These are phyloP conservation scores for Sebastes cheni DNA, from an alignment of 2,797 vertebrate species.

Conservation along the genomic window DNA sequence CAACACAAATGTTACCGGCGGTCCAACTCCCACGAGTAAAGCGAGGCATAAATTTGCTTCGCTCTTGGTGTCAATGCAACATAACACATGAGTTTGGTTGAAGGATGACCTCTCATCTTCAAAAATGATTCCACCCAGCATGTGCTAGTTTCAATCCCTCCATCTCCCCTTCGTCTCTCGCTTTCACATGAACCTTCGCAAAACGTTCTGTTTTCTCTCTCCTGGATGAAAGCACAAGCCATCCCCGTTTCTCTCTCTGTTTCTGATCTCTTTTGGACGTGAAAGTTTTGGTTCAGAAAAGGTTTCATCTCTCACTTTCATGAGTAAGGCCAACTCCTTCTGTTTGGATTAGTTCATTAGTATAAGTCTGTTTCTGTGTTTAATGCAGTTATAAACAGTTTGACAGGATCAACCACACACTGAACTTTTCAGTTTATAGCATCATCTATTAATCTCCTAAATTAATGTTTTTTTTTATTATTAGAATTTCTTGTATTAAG, in stretches of 20 bases:
- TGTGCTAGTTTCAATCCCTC: constrained; percentile 83
- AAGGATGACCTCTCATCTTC: neutral
- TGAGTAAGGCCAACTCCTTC: neutral
- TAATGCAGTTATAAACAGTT: neutral
- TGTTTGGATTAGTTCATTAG: neutral
- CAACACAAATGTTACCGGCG: too few relatives aligned
- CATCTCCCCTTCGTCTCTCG: constrained; percentile 16
- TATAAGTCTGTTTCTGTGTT: neutral
- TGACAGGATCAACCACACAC: neutral
- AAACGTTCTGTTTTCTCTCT: constrained; percentile 24
- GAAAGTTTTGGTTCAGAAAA: constrained; percentile 54
- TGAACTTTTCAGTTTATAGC: neutral
- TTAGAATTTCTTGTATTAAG: neutral
- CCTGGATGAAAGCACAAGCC: constrained; percentile 37
- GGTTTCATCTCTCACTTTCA: constrained; percentile 71
- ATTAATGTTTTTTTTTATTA: neutral
- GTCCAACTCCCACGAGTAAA: too few relatives aligned
- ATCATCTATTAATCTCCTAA: neutral
- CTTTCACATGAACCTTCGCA: constrained; percentile 47
- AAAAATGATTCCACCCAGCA: constrained; percentile 24
- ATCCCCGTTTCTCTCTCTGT: constrained; percentile 50
- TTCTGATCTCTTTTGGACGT: constrained; percentile 66
- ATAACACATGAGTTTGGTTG: neutral
- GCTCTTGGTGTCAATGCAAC: neutral
- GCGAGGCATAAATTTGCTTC: too few relatives aligned